These are phyloP conservation scores for Sphenodon punctatus DNA, from an alignment of 2,797 vertebrate species.

Conservation along the genomic window DNA sequence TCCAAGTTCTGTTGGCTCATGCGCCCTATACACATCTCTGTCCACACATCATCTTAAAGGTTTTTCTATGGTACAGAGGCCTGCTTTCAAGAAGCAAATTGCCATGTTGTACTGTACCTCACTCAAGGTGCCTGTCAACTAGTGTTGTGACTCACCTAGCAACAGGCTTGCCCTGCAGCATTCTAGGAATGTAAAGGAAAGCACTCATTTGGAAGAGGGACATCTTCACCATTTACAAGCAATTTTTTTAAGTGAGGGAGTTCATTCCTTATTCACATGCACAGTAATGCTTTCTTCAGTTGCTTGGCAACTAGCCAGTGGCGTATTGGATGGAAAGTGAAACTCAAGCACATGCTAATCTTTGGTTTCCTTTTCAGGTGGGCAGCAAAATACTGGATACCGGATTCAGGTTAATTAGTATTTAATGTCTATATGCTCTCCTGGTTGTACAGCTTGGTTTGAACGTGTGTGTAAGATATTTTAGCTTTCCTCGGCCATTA, in stretches of 20 bases:
- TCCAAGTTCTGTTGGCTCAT: accelerated
- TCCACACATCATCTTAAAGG: neutral
- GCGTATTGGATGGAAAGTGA: neutral
- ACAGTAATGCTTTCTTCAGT: neutral
- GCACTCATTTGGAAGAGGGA: neutral
- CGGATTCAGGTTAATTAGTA: neutral
- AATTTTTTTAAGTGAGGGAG: neutral
- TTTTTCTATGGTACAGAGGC: neutral
- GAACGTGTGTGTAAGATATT: accelerated
- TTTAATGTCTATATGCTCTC: neutral
- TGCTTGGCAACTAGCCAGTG: constrained; percentile 37
- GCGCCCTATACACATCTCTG: neutral
- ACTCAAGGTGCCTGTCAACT: neutral
- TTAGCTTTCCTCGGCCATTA: neutral
- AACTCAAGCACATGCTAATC: accelerated
- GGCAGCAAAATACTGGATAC: neutral
- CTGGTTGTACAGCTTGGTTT: neutral
- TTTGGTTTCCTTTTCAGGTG: neutral
- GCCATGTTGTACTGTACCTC: neutral
- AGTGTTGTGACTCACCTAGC: neutral
- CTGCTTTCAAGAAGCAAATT: accelerated
- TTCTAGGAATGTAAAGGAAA: neutral
- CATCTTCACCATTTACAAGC: neutral
- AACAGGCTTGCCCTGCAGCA: neutral
- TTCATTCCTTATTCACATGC: neutral